These are phyloP conservation scores for Aphidoletes aphidimyza DNA, from an alignment of 2,888 invertebrate species.

Conservation along the genomic window DNA sequence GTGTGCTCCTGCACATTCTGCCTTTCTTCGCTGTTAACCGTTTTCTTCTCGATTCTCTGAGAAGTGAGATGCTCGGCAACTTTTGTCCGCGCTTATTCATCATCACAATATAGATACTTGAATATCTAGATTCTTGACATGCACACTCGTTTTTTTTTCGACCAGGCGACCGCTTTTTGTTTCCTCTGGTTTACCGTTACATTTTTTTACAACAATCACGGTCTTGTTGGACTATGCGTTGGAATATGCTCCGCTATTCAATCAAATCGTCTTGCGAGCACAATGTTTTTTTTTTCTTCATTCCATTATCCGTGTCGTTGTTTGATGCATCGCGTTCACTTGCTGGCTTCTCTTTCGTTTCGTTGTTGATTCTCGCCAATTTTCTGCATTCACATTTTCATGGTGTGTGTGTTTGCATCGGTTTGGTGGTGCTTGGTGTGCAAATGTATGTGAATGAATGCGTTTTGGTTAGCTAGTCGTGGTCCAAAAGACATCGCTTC, in stretches of 20 bases:
- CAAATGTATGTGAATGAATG: not conserved
- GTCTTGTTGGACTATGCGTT: not conserved
- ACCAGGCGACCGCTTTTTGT: not conserved
- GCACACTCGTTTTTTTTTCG: not conserved
- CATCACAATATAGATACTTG: not conserved
- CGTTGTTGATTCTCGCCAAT: not conserved
- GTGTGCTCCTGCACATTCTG: not conserved
- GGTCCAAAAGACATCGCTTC: not conserved
- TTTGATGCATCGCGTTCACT: not conserved
- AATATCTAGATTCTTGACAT: slow-evolving; percentile 40
- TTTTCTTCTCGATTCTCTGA: not conserved
- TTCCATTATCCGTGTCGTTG: not conserved
- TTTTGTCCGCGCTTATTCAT: not conserved
- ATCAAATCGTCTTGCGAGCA: slow-evolving; percentile 27
- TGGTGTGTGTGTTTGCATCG: not conserved
- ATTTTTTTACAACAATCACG: not conserved
- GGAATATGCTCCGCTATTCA: slow-evolving; percentile 35
- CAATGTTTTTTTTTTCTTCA: no score
- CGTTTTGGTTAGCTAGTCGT: not conserved
- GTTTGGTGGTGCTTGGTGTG: not conserved
- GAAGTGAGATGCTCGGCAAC: not conserved
- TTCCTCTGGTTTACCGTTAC: not conserved
- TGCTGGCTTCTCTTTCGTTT: not conserved
- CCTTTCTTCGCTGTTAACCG: not conserved
- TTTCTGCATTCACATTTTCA: not conserved